Conservation (phyloP, 2,113 vertebrate genomes). For the Lipotes vexillifer region DNA sequence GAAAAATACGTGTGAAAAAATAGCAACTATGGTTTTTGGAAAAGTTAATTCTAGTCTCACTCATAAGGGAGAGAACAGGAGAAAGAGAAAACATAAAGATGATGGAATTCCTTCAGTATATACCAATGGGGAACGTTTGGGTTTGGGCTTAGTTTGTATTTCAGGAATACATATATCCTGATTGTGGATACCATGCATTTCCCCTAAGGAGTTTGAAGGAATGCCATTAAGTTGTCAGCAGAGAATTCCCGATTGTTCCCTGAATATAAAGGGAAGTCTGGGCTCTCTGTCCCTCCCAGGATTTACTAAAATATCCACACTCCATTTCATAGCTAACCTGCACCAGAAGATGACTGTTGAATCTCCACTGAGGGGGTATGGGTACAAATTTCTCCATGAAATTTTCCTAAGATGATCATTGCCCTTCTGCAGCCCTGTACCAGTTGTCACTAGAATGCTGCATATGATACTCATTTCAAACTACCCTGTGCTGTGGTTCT, state of each 20-base stretch:
- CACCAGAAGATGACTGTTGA: background rate
- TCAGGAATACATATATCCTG: background rate
- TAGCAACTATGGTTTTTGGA: background rate
- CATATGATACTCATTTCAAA: fast-evolving
- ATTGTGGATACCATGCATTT: background rate
- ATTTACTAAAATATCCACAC: background rate
- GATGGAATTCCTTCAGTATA: background rate
- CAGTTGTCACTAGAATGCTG: background rate
- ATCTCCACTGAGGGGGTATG: fast-evolving
- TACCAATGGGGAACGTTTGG: background rate
- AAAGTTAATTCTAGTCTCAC: background rate
- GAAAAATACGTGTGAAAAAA: background rate
- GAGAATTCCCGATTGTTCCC: background rate
- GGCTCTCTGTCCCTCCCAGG: background rate
- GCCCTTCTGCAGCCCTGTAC: background rate
- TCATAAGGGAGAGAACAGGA: background rate
- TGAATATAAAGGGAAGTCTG: background rate
- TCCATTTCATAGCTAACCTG: background rate
- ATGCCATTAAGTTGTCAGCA: background rate
- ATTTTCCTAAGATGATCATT: background rate
- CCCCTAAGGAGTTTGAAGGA: background rate
- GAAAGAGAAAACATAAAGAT: background rate
- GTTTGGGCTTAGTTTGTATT: background rate
- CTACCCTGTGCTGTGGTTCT: background rate
- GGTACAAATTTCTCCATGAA: background rate